These are phyloP conservation scores for Caerostris extrusa DNA, from an alignment of 1,140 invertebrate species.

Conservation along the genomic window DNA sequence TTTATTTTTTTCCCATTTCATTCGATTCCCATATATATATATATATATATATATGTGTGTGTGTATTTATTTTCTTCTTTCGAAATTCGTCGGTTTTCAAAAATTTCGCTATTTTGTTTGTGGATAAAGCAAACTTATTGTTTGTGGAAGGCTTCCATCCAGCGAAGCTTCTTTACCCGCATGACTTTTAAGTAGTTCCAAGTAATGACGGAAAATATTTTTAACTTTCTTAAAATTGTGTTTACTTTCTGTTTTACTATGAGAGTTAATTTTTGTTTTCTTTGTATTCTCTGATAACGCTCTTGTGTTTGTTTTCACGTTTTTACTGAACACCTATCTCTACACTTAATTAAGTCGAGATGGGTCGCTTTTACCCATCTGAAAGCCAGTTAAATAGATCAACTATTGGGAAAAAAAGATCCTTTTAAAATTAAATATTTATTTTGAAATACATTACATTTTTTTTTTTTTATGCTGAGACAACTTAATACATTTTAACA, in stretches of 20 bases:
- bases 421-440: not conserved
- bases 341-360: not conserved
- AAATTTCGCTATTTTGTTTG: not conserved
- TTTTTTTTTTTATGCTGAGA: too few relatives aligned
- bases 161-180: not conserved
- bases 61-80: not conserved
- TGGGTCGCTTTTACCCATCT: not conserved
- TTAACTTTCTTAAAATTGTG: not conserved
- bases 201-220: not conserved
- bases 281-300: not conserved
- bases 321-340: not conserved
- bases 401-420: not conserved
- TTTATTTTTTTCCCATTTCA: not conserved
- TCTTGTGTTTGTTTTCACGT: not conserved
- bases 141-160: not conserved
- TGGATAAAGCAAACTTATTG: slow-evolving; percentile 14
- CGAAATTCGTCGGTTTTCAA: not conserved
- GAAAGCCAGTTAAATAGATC: not conserved
- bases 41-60: too few relatives aligned
- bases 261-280: not conserved
- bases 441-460: not conserved
- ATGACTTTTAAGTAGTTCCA: not conserved
- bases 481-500: too few relatives aligned
- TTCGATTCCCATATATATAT: not conserved
- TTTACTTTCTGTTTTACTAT: not conserved